Evolutionary conservation across 2,113 vertebrate species (phyloP), one percentile per base, ranked within the genome.

Genomic region (Pollachius pollachius): DNA sequence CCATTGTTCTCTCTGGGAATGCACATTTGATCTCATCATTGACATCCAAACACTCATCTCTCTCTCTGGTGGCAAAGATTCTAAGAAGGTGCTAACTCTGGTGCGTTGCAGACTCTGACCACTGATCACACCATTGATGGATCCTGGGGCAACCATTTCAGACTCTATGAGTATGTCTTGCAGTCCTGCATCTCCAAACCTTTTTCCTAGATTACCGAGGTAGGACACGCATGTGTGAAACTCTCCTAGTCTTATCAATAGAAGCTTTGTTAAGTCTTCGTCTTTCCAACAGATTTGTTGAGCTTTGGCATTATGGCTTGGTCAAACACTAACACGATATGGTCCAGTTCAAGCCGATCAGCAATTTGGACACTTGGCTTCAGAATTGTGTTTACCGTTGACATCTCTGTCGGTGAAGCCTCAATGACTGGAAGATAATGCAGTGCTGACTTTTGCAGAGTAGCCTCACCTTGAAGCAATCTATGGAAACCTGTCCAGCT

Each of bases 401-500:
- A 64, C 62, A 75, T 64, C 56, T n/a, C n/a, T n/a, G n/a, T n/a
- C n/a, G n/a, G n/a, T n/a, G n/a, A n/a, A n/a, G n/a, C n/a, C n/a
- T n/a, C 71, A 73, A 62, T 68, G 34, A 74, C 72, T 56, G 65
- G 65, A 75, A 75, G 67, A 59, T 71, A 75, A 73, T 59, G 23
- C 23, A 73, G n/a, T 37, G 64, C 52, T 60, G 69, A 63, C 69
- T 64, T 64, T 48, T 65, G 52, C n/a, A 56, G 69, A 69, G 56
- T 69, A 12, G 19, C 59, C 12, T 61, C 59, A 23, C 59, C 59
- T 61, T 61, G 59, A 61, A 61, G 18, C 59, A 61, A 61, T 16
- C 13, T 57, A 57, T 16, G 59, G n/a, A n/a, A n/a, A n/a, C n/a
- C n/a, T n/a, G n/a, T n/a, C n/a, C n/a, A n/a, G n/a, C n/a, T n/a